Conservation (phyloP, 2,888 invertebrate genomes). For the Ommatoiulus sabulosus region DNA sequence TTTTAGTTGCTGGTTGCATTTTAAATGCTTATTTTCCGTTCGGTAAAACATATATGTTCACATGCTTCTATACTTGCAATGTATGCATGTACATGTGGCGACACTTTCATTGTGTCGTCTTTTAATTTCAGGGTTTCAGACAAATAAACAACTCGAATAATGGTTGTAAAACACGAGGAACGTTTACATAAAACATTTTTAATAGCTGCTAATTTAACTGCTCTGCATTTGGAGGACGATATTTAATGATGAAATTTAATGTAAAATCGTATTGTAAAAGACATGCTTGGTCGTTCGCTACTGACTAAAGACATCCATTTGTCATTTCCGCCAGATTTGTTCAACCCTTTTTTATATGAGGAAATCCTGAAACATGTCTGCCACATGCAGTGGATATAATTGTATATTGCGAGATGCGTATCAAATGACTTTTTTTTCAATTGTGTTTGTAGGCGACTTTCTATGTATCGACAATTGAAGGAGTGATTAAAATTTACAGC, state of each 20-base stretch:
- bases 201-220: not conserved
- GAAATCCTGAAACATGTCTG: conserved; percentile 34
- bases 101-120: too few species aligned
- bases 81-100: not conserved
- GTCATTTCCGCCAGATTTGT: conserved; percentile 34
- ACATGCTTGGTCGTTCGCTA: not conserved
- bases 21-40: not conserved
- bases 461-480: conserved; percentile 7
- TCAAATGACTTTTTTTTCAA: not conserved
- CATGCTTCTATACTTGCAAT: not conserved
- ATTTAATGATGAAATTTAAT: not conserved
- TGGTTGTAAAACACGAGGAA: not conserved
- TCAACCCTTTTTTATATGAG: conserved; percentile 27
- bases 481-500: not conserved
- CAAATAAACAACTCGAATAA: not conserved
- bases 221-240: not conserved
- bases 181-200: not conserved
- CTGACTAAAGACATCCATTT: not conserved
- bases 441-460: not conserved
- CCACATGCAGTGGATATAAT: conserved; percentile 27
- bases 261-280: not conserved
- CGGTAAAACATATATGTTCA: too few species aligned
- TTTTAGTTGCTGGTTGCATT: not conserved
- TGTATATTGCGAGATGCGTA: not conserved
- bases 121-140: not conserved